phyloP scores from a whole-genome alignment of 2,113 vertebrate genomes.

The Cololabis saira region DNA sequence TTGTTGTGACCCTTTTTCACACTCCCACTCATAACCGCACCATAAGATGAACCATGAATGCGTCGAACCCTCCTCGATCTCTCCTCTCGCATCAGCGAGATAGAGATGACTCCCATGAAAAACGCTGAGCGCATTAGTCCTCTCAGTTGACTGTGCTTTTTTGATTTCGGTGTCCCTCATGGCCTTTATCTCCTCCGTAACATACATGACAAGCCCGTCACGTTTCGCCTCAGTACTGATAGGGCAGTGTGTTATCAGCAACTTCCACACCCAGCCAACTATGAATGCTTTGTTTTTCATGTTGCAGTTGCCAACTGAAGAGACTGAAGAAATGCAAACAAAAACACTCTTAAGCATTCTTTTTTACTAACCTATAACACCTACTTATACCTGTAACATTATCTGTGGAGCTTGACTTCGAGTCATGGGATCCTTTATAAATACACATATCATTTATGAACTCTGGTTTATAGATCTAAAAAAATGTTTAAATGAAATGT shows the following conservation, averaged over 20 bases:
- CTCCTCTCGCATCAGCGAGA: background rate
- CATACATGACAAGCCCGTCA: slow-evolving; percentile 16
- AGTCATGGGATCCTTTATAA: background rate
- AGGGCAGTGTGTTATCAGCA: slow-evolving; percentile 15
- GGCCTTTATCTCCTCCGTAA: slow-evolving; percentile 19
- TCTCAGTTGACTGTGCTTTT: slow-evolving; percentile 1
- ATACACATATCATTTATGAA: background rate
- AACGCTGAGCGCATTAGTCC: background rate
- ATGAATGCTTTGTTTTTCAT: background rate
- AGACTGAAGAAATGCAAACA: background rate
- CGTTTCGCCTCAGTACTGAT: slow-evolving; percentile 10
- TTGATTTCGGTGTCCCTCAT: background rate
- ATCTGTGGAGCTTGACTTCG: no score
- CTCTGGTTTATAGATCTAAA: background rate
- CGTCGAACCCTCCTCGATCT: background rate
- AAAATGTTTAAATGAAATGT: slow-evolving; percentile 17
- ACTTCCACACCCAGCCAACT: background rate
- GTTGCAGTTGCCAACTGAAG: background rate
- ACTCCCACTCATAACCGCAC: background rate
- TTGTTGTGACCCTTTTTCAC: background rate
- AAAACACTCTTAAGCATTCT: no score
- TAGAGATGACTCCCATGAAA: slow-evolving; percentile 3
- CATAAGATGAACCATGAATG: background rate
- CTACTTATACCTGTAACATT: no score
- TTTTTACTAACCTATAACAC: no score